These are phyloP conservation scores for Henricia sp. DNA, from an alignment of 53 echinoderm and acorn worm species.

Conservation along the genomic window DNA sequence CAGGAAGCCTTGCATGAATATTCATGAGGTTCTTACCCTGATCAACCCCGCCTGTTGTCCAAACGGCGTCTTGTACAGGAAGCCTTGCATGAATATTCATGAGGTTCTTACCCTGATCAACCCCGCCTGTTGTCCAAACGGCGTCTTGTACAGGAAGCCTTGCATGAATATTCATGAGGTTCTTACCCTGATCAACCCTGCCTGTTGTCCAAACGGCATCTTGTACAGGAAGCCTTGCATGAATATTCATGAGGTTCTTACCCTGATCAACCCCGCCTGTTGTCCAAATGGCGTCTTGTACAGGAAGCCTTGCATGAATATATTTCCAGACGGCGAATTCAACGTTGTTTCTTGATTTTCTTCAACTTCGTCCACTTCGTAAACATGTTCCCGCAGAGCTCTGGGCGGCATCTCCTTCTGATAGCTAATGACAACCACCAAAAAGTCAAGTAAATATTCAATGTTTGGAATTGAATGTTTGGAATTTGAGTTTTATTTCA, in stretches of 20 bases:
- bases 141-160: no score
- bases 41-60: no score
- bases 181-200: no score
- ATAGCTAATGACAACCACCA: slow-evolving; percentile 20
- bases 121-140: no score
- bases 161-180: slow-evolving; percentile 14
- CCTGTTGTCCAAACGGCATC: no score
- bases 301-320: slow-evolving; percentile 85
- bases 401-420: slow-evolving; percentile 58
- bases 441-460: neutral
- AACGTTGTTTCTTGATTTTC: slow-evolving; percentile 77
- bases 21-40: no score
- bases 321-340: slow-evolving; percentile 73
- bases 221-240: no score
- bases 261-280: slow-evolving; percentile 65
- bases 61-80: no score
- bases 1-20: no score
- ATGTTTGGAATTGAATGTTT: neutral
- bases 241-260: slow-evolving; percentile 48
- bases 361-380: slow-evolving; percentile 89
- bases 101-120: no score
- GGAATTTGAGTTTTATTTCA: no score
- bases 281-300: slow-evolving; percentile 94
- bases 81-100: no score
- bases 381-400: slow-evolving; percentile 69